A percentile compares a stretch with the other conserved stretches of the same genome.
phyloP scores from a whole-genome alignment of 1,140 invertebrate genomes.

The Teleopsis dalmanni region DNA sequence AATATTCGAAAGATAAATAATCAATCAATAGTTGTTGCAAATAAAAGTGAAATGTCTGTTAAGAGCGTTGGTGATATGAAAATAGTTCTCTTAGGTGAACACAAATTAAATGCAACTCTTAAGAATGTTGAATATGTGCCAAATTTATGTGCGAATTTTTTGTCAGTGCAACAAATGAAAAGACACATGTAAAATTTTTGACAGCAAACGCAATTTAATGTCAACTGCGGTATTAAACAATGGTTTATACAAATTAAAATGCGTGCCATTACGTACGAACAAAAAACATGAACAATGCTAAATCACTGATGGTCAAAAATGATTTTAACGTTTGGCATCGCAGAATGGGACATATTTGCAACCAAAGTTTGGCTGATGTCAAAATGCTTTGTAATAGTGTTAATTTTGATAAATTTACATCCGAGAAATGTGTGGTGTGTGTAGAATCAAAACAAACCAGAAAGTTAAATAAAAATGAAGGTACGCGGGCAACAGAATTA shows the following conservation, averaged over 20 bases:
- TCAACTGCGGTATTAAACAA: neutral
- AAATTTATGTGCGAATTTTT: no score
- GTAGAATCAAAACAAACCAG: constrained; percentile 24
- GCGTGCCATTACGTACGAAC: neutral
- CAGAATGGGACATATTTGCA: constrained; percentile 13
- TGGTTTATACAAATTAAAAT: constrained; percentile 3
- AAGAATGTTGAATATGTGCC: no score
- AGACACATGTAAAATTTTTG: no score
- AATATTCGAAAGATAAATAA: no score
- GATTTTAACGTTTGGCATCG: constrained; percentile 9
- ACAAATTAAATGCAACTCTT: no score
- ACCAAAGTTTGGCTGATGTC: constrained; percentile 3
- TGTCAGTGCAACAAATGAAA: no score
- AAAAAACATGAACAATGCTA: no score
- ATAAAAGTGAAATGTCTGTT: no score
- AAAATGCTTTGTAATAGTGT: constrained; percentile 2
- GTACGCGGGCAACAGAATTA: constrained; percentile 1
- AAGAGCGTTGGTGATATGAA: no score
- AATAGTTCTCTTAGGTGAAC: no score
- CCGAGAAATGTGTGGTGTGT: constrained; percentile 20
- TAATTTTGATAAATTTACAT: neutral
- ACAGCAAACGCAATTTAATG: no score
- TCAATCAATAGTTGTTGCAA: no score
- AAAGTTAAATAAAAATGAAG: neutral
- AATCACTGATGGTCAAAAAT: neutral